These are phyloP conservation scores for Hyppa rectilinea DNA, from an alignment of 2,888 invertebrate species.

Conservation along the genomic window DNA sequence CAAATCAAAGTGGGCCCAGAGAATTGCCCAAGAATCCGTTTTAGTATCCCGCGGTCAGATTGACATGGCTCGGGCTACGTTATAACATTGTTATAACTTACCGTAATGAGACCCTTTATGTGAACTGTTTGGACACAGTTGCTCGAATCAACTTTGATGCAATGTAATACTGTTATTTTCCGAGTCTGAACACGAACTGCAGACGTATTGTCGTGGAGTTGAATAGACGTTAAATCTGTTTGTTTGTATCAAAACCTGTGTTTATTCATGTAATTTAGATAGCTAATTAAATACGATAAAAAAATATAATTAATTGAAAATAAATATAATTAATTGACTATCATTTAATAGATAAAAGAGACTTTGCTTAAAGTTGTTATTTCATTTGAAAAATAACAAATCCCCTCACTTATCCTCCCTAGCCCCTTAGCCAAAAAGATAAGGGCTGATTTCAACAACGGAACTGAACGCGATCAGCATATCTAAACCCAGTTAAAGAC, in stretches of 20 bases:
- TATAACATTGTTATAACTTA: constrained; percentile 73
- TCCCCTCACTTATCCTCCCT: too few species aligned
- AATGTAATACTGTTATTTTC: constrained; percentile 49
- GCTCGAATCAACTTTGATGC: constrained; percentile 60
- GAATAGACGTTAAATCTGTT: constrained; percentile 1
- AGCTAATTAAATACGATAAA: too few species aligned
- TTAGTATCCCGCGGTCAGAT: constrained; percentile 71
- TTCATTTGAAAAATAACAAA: too few species aligned
- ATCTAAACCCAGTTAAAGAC: too few species aligned
- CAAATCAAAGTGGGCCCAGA: constrained; percentile 72
- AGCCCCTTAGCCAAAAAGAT: too few species aligned
- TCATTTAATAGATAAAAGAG: too few species aligned
- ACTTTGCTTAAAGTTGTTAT: too few species aligned
- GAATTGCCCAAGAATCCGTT: constrained; percentile 73
- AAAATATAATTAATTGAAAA: too few species aligned
- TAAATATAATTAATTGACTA: too few species aligned
- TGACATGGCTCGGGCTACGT: constrained; percentile 70
- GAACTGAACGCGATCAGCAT: too few species aligned
- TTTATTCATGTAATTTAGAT: too few species aligned
- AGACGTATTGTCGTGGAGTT: constrained; percentile 20
- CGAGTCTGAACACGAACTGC: constrained; percentile 4
- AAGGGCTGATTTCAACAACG: too few species aligned
- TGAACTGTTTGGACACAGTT: constrained; percentile 58
- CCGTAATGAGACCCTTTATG: constrained; percentile 69
- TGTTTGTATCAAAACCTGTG: not conserved